Evolutionary conservation across 2,113 vertebrate genomes (phyloP).

Genomic region (Zootoca vivipara): DNA sequence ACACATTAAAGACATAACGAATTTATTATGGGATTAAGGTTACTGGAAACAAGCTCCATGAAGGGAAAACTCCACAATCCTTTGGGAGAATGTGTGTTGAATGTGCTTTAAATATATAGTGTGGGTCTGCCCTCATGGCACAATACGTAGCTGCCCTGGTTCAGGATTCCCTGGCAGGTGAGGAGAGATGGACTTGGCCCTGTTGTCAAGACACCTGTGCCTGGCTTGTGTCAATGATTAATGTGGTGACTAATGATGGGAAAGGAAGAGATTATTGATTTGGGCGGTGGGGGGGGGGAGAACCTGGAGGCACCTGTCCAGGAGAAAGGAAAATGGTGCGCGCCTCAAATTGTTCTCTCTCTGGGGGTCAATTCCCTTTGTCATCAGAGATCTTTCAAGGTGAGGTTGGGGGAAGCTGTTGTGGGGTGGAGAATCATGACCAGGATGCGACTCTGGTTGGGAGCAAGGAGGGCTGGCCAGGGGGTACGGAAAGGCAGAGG

Average conservation of each 20-base stretch:
- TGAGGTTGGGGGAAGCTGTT: conserved; percentile 56
- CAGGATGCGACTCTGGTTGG: too few species aligned
- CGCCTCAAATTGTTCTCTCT: conserved; percentile 82
- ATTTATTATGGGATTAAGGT: too few species aligned
- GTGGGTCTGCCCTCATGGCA: too few species aligned
- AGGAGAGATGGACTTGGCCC: conserved; percentile 46
- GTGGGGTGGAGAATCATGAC: background rate
- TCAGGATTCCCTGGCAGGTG: background rate
- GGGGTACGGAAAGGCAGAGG: background rate
- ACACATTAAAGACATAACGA: too few species aligned
- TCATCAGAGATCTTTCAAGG: conserved; percentile 84
- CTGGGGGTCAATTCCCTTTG: conserved; percentile 83
- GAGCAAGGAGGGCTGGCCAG: background rate
- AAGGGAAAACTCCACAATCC: too few species aligned
- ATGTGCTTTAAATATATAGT: too few species aligned
- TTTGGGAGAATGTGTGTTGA: too few species aligned
- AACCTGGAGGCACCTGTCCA: conserved; percentile 85
- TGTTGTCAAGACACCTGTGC: conserved; percentile 24
- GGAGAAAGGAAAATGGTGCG: conserved; percentile 80
- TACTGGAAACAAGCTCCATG: too few species aligned
- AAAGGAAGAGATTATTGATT: background rate
- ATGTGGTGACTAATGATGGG: conserved; percentile 26
- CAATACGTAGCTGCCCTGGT: background rate
- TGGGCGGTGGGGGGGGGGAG: background rate
- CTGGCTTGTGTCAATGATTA: conserved; percentile 51